Percentiles rank a stretch among this genome's conserved stretches.
Conservation (phyloP, 2,113 vertebrate species). For the Pipa parva region DNA sequence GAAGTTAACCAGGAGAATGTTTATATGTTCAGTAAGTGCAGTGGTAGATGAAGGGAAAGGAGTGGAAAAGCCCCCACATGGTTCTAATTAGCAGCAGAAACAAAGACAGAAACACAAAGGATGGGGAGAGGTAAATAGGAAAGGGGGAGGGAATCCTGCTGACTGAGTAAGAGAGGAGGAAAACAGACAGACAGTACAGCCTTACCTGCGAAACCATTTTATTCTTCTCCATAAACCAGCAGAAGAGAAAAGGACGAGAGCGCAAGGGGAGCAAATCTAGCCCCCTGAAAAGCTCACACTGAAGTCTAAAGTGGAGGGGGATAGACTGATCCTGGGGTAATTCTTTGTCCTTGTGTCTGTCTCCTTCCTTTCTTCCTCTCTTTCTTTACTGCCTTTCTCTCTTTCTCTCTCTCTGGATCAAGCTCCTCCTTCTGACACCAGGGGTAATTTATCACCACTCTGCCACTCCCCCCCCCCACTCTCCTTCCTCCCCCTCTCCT, state of each 20-base stretch:
- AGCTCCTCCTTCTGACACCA: constrained; percentile 36
- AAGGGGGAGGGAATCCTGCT: background rate
- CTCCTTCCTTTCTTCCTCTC: constrained; percentile 23
- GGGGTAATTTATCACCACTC: constrained; percentile 34
- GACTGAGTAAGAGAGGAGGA: constrained; percentile 6
- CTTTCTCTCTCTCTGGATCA: constrained; percentile 24
- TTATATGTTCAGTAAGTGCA: background rate
- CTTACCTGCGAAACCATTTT: constrained; percentile 41
- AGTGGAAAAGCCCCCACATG: constrained; percentile 10
- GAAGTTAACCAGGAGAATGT: background rate
- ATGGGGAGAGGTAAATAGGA: background rate
- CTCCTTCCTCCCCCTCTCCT: constrained; percentile 7
- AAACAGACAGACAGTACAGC: constrained; percentile 1
- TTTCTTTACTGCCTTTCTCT: constrained; percentile 22
- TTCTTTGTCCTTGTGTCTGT: constrained; percentile 23
- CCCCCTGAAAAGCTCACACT: background rate
- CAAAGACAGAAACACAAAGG: constrained; percentile 21
- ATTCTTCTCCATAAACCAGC: constrained; percentile 38
- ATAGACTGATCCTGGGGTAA: background rate
- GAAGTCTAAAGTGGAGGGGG: background rate
- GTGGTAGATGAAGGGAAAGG: background rate
- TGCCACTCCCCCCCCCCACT: constrained; percentile 15
- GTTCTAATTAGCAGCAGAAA: constrained; percentile 26
- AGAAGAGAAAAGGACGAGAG: background rate
- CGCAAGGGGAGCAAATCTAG: background rate